A percentile compares a stretch with the other conserved stretches of the same genome.
Conservation (phyloP, 2,888 invertebrate genomes). For the Hoplodrina ambigua region DNA sequence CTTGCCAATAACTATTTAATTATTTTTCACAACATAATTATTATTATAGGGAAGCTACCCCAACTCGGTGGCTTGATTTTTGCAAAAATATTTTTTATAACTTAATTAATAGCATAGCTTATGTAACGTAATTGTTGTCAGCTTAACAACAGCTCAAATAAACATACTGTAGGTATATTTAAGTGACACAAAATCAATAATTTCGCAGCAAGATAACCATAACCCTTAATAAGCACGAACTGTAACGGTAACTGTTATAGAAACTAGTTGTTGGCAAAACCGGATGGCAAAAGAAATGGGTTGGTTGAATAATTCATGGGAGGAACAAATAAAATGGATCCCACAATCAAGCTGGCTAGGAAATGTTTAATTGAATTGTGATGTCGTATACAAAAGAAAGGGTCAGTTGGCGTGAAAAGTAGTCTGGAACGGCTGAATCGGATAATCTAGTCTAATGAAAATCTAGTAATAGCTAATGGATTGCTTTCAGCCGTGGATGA, state of each 20-base stretch:
- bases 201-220: no score
- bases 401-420: conserved; percentile 74
- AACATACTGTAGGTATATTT: no score
- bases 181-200: no score
- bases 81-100: no score
- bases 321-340: conserved; percentile 76
- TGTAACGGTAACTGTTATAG: conserved; percentile 42
- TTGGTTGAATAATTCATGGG: conserved; percentile 78
- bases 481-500: conserved; percentile 43
- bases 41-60: no score
- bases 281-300: conserved; percentile 70
- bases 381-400: conserved; percentile 75
- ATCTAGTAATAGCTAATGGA: conserved; percentile 55
- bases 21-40: no score
- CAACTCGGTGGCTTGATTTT: no score
- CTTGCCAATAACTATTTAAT: no score
- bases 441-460: conserved; percentile 53
- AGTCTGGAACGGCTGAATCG: conserved; percentile 46
- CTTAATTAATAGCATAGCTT: no score
- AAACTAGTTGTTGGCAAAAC: conserved; percentile 50
- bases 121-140: no score
- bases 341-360: conserved; percentile 74
- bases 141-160: no score
- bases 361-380: conserved; percentile 80
- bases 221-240: conserved; percentile 24